Evolutionary conservation across 2,797 vertebrate species (phyloP).

Genomic region (Coendou prehensilis): DNA sequence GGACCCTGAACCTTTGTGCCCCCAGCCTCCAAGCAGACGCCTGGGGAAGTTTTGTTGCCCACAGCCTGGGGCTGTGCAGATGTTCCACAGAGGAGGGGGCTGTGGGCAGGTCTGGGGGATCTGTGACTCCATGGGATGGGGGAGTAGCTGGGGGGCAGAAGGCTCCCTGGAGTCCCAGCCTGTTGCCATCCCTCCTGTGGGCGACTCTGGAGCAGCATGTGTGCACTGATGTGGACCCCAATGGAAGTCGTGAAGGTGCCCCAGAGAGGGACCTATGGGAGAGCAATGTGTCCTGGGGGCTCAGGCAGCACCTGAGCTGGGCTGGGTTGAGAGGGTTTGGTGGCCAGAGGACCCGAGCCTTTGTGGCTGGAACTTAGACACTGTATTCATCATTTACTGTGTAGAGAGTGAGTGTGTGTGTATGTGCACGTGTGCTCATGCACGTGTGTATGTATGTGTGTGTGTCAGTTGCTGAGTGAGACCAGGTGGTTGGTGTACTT

Average conservation of each 20-base stretch:
- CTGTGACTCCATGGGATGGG: neutral
- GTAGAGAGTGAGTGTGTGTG: accelerated
- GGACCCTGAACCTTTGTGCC: neutral
- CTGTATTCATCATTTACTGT: neutral
- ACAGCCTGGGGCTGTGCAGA: neutral
- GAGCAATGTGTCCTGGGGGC: neutral
- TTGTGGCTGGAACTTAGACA: neutral
- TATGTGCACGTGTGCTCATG: no score
- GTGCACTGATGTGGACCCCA: neutral
- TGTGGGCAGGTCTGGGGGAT: neutral
- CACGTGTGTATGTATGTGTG: no score
- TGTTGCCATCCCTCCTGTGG: neutral
- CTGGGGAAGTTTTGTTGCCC: neutral
- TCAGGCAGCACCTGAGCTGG: neutral
- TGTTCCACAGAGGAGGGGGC: neutral
- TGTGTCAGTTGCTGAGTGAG: neutral
- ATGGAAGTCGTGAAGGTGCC: neutral
- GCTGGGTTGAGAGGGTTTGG: no score
- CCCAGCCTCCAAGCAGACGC: neutral
- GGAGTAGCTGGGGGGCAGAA: neutral
- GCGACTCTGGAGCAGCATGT: neutral
- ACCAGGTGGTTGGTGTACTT: neutral
- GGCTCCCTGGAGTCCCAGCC: neutral
- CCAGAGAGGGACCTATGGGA: neutral
- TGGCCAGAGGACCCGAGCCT: neutral